Evolutionary conservation across 2,888 invertebrate species (phyloP).

Genomic region (Rhamnusium bicolor): DNA sequence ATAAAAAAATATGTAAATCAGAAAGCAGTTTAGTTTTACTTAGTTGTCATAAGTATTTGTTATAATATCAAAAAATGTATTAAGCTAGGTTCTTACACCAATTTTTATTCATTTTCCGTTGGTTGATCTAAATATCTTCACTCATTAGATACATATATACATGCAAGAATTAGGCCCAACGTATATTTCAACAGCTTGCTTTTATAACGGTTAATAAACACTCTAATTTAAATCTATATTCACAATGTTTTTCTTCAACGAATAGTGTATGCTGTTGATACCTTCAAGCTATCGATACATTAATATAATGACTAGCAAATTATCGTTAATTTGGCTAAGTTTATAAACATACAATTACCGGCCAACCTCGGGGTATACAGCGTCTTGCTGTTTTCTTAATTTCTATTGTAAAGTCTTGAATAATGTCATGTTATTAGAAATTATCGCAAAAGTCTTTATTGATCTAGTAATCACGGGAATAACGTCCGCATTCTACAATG

Average conservation of each 20-base stretch:
- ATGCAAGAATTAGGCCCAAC: no score
- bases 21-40: no score
- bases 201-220: no score
- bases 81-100: no score
- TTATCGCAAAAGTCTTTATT: constrained; percentile 23
- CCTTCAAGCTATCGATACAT: constrained; percentile 28
- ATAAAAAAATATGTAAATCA: no score
- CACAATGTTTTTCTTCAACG: not conserved
- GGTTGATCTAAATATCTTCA: no score
- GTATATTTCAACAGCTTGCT: no score
- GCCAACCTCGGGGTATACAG: not conserved
- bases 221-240: not conserved
- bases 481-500: constrained; percentile 27
- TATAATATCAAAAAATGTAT: no score
- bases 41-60: no score
- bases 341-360: not conserved
- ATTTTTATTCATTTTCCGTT: no score
- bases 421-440: constrained; percentile 35
- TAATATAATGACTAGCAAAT: constrained; percentile 34
- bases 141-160: no score
- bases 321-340: constrained; percentile 33
- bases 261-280: constrained; percentile 9
- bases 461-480: constrained; percentile 22
- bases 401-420: constrained; percentile 32
- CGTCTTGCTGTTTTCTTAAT: constrained; percentile 30